Evolutionary conservation across 2,113 vertebrate genomes (phyloP), one percentile per base, ranked within the genome.

Genomic region (Centropus bengalensis): DNA sequence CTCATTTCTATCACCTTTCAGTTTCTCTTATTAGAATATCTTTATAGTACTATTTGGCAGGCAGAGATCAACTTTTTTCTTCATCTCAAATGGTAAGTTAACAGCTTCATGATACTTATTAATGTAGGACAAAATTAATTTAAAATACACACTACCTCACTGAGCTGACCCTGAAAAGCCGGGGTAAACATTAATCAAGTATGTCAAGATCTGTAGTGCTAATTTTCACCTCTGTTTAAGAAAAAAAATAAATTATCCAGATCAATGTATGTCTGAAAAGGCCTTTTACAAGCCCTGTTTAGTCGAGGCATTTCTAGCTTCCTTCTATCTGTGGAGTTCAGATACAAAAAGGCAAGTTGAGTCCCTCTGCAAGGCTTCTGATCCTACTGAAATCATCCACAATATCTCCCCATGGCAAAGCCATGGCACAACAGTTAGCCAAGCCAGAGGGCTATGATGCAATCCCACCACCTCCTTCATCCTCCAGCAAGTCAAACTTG

Each of bases 191-290:
- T 83, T 67, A 59, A 78, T 78, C 68, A 83, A 95, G 30, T 9
- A 62, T 18, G 63, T 67, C 33, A 83, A 90, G 76, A 90, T 36
- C 60, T 63, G 60, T 5, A 74, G 45, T 32, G 52, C 36, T 64
- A 66, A 81, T 89, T 93, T 78, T 83, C 36, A 58, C n/a, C 52
- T 68, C 59, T 71, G 13, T 55, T 88, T 82, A 89, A 87, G 58
- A 23, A 93, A 88, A 89, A 94, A 77, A 44, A 74, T n/a, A 73
- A 84, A 84, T 94, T 88, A 91, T 24, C 9, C 52, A 52, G 21
- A 20, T 85, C 69, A 79, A 36, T 23, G 3, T 79, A 14, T 40
- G 66, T 76, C 67, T 82, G 86, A 71, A 94, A 86, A 77, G 47
- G 42, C 32, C 33, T 88, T 93, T 95, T 67, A 70, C 17, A 28